phyloP scores from a whole-genome alignment of 2,113 vertebrate species.

The Anseranas semipalmata region DNA sequence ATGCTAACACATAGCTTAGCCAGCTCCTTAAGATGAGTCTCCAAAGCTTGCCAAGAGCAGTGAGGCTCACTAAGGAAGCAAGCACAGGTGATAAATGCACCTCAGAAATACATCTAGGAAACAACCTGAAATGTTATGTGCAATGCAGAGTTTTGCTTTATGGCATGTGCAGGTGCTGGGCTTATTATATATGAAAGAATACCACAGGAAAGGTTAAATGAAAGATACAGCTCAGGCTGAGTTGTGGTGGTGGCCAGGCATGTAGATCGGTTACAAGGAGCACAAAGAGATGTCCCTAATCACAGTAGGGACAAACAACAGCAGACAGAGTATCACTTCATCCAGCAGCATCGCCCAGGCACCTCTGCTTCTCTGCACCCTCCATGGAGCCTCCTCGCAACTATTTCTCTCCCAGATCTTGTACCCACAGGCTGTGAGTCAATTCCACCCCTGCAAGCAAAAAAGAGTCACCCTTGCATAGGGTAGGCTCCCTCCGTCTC shows the following conservation, averaged over 20 bases:
- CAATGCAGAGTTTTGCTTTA: not conserved
- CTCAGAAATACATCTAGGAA: not conserved
- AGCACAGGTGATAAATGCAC: not conserved
- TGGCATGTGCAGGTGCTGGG: not conserved
- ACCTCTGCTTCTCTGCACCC: not conserved
- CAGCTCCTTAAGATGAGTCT: not conserved
- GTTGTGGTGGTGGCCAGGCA: not conserved
- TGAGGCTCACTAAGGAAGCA: too few relatives aligned
- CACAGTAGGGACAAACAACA: not conserved
- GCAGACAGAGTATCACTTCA: not conserved
- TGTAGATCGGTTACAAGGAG: not conserved
- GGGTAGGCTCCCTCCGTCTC: not conserved
- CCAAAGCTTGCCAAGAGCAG: not conserved
- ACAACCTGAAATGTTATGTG: not conserved
- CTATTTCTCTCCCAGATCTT: not conserved
- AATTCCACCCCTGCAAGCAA: not conserved
- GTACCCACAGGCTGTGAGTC: not conserved
- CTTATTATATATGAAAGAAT: not conserved
- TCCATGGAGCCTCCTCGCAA: not conserved
- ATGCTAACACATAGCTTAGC: not conserved
- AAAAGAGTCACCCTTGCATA: not conserved
- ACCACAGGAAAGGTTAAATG: not conserved
- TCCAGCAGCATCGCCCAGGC: rapidly evolving
- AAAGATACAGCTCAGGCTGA: not conserved
- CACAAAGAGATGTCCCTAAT: not conserved